phyloP scores from a whole-genome alignment of 2,888 invertebrate species.

The Cheilosia impressa region DNA sequence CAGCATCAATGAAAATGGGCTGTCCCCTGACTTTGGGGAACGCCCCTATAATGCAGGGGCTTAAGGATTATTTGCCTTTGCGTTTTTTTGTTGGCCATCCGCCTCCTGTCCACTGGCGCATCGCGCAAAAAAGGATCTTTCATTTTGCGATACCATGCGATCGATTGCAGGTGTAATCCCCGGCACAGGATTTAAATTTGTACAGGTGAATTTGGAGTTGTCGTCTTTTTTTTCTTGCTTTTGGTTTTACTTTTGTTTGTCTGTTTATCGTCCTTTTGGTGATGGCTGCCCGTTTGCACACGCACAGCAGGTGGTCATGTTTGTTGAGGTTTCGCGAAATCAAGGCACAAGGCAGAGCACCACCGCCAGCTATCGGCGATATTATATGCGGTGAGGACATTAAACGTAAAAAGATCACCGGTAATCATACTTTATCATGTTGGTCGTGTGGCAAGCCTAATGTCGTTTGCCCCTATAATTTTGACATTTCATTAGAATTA shows the following conservation, averaged over 20 bases:
- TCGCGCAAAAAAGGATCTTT: conserved; percentile 60
- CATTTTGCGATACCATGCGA: conserved; percentile 66
- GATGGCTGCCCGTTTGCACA: conserved; percentile 59
- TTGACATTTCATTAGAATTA: conserved; percentile 48
- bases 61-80: conserved; percentile 70
- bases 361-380: conserved; percentile 44
- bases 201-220: conserved; percentile 66
- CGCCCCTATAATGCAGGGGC: conserved; percentile 67
- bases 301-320: conserved; percentile 73
- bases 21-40: conserved; percentile 58
- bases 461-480: conserved; percentile 59
- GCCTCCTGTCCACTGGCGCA: conserved; percentile 47
- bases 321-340: conserved; percentile 68
- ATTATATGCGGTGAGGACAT: conserved; percentile 50
- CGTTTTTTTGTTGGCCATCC: conserved; percentile 48
- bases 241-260: conserved; percentile 25
- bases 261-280: conserved; percentile 66
- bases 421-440: conserved; percentile 54
- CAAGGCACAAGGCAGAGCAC: conserved; percentile 11
- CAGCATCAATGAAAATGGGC: conserved; percentile 51
- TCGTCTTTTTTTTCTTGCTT: neutral
- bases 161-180: conserved; percentile 74
- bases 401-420: conserved; percentile 49
- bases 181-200: conserved; percentile 74
- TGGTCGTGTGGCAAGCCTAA: conserved; percentile 67